Percentiles rank a stretch among this genome's conserved stretches.
These are phyloP conservation scores for Tyria jacobaeae DNA, from an alignment of 2,888 invertebrate genomes.

Conservation along the genomic window DNA sequence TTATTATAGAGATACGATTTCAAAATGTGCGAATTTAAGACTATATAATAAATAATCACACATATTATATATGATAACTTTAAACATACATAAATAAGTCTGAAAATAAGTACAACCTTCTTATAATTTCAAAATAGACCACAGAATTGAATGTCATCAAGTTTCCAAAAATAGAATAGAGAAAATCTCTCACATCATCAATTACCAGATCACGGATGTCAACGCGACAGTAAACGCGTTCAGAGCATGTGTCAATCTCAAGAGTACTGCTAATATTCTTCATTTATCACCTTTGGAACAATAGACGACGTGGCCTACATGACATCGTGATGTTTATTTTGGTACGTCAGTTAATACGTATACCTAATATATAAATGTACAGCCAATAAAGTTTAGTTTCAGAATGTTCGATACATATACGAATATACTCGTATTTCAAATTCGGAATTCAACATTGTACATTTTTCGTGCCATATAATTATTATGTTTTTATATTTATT, in stretches of 20 bases:
- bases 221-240: slow-evolving; percentile 47
- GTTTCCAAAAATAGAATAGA: background rate
- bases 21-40: too few relatives aligned
- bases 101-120: background rate
- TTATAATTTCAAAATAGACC: background rate
- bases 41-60: too few relatives aligned
- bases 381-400: background rate
- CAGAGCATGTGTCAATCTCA: slow-evolving; percentile 58
- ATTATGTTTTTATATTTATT: too few relatives aligned
- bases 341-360: slow-evolving; percentile 1
- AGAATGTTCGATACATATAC: background rate
- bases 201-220: slow-evolving; percentile 56
- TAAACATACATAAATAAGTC: background rate
- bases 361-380: background rate
- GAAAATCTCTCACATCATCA: slow-evolving; percentile 9
- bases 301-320: slow-evolving; percentile 20
- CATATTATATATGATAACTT: too few relatives aligned
- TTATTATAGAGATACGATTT: too few relatives aligned
- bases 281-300: slow-evolving; percentile 59
- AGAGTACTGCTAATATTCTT: slow-evolving; percentile 46
- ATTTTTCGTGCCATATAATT: background rate
- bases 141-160: background rate
- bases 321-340: slow-evolving; percentile 4
- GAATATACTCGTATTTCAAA: background rate
- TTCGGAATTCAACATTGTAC: background rate